Conservation (phyloP, 2,797 vertebrate species). For the Microctenopoma stevenorrisi region DNA sequence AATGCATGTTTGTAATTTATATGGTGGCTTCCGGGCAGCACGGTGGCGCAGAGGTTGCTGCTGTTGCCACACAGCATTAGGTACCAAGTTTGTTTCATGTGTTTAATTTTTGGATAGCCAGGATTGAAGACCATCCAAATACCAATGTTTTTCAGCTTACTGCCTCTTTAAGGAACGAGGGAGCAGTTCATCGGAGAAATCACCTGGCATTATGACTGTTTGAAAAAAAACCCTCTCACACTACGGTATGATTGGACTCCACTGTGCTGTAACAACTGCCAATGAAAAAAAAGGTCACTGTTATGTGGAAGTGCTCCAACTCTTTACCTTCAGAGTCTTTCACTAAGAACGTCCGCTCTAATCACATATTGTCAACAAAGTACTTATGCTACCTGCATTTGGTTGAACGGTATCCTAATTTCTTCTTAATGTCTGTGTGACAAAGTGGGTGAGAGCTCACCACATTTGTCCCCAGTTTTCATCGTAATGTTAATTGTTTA, state of each 20-base stretch:
- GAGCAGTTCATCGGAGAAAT: slow-evolving; percentile 42
- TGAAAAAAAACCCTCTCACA: slow-evolving; percentile 23
- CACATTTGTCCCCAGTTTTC: too few species aligned
- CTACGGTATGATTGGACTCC: slow-evolving; percentile 29
- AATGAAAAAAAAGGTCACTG: slow-evolving; percentile 19
- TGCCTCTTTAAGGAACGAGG: slow-evolving; percentile 16
- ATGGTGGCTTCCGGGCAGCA: too few species aligned
- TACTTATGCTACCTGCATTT: slow-evolving; percentile 4
- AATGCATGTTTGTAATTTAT: too few species aligned
- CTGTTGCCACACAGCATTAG: too few species aligned
- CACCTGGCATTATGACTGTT: slow-evolving; percentile 37
- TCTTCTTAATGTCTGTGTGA: slow-evolving; percentile 34
- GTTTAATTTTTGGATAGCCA: too few species aligned
- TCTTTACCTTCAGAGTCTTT: background rate
- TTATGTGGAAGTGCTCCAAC: background rate
- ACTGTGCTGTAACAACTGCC: slow-evolving; percentile 28
- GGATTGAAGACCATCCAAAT: background rate
- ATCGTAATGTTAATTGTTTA: too few species aligned
- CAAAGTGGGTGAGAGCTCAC: too few species aligned
- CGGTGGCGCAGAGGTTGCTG: too few species aligned
- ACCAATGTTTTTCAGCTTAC: slow-evolving; percentile 4
- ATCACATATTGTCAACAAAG: slow-evolving; percentile 31
- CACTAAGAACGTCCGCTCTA: background rate
- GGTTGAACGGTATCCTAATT: slow-evolving; percentile 11
- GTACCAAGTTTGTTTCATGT: too few species aligned